Conservation (phyloP, 1,140 invertebrate genomes). For the Lepeophtheirus salmonis region DNA sequence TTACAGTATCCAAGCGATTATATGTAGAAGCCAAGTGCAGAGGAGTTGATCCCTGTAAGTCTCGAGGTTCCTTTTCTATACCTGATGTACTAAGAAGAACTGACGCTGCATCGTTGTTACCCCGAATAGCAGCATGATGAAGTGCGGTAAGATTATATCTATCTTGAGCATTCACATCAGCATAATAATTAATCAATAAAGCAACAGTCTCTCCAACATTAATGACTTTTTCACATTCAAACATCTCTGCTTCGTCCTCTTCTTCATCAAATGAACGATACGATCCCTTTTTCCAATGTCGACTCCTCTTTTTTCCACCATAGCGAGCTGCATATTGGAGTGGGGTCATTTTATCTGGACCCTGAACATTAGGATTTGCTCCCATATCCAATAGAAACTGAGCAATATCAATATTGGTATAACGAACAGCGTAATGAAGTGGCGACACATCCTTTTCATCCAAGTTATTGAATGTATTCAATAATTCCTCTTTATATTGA, state of each 20-base stretch:
- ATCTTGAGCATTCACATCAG: constrained; percentile 29
- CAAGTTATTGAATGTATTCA: constrained; percentile 25
- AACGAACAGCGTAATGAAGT: constrained; percentile 31
- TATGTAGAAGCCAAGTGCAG: constrained; percentile 10
- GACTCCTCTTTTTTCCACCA: neutral
- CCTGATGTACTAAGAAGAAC: neutral
- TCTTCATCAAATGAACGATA: neutral
- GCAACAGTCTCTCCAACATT: constrained; percentile 23
- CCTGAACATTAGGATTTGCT: constrained; percentile 27
- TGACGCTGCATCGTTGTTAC: constrained; percentile 28
- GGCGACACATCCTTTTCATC: constrained; percentile 28
- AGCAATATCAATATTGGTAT: constrained; percentile 27
- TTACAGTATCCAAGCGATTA: neutral
- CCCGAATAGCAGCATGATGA: constrained; percentile 33
- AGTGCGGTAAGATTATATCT: constrained; percentile 31
- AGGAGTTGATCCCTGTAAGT: neutral
- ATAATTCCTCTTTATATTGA: neutral
- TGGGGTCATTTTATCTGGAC: constrained; percentile 29
- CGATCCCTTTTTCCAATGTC: neutral
- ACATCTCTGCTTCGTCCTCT: neutral
- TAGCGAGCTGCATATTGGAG: constrained; percentile 31
- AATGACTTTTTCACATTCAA: neutral
- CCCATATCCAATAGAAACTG: constrained; percentile 27
- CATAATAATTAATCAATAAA: constrained; percentile 27
- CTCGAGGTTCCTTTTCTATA: constrained; percentile 7